These are phyloP conservation scores for Phrynocephalus vlangalii DNA, from an alignment of 2,797 vertebrate genomes.

Conservation along the genomic window DNA sequence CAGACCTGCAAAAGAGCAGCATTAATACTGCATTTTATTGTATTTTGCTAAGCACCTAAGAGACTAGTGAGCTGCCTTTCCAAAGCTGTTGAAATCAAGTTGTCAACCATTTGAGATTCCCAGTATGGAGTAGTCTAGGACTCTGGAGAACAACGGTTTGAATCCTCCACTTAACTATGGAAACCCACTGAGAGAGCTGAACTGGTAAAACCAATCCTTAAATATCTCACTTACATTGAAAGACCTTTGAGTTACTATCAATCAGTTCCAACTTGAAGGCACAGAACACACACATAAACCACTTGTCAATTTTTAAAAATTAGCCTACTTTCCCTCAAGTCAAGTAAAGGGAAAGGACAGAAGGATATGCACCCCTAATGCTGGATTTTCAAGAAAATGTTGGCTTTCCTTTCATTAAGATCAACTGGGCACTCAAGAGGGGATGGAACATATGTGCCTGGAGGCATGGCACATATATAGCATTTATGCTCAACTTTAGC, in stretches of 20 bases:
- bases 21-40: not conserved
- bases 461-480: no score
- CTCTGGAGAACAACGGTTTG: no score
- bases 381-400: not conserved
- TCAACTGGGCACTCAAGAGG: not conserved
- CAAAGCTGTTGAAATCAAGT: not conserved
- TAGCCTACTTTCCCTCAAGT: not conserved
- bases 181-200: no score
- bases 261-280: no score
- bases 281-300: no score
- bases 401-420: not conserved
- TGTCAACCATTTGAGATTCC: no score
- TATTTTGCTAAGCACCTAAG: not conserved
- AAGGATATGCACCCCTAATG: not conserved
- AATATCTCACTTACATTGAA: no score
- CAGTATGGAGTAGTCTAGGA: no score
- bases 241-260: no score
- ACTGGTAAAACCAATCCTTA: no score
- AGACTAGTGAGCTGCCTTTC: not conserved
- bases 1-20: not conserved
- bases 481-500: not conserved
- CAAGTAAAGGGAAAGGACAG: not conserved
- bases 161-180: no score
- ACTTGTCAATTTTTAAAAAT: not conserved
- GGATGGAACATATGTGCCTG: not conserved